These are phyloP conservation scores for Ostrea denselamellosa DNA, from an alignment of 1,140 invertebrate genomes.

Conservation along the genomic window DNA sequence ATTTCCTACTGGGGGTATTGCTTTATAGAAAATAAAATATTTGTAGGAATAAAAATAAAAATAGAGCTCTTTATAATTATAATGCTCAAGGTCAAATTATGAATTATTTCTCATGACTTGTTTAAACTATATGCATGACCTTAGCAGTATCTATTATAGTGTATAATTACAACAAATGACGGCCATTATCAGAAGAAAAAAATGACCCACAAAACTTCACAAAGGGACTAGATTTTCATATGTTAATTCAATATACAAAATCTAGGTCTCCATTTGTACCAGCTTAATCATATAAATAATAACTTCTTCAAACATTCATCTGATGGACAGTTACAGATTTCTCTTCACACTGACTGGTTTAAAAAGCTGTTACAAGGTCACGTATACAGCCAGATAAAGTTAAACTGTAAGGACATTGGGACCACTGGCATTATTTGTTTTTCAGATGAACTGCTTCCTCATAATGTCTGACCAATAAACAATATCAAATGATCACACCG, in stretches of 20 bases:
- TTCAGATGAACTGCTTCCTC: background rate
- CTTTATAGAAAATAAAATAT: no score
- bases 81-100: background rate
- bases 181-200: background rate
- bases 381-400: background rate
- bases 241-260: background rate
- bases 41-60: no score
- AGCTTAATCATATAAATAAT: background rate
- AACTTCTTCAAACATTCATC: background rate
- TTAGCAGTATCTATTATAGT: background rate
- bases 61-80: background rate
- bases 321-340: background rate
- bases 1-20: no score
- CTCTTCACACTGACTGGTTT: background rate
- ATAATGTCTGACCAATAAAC: conserved; percentile 13
- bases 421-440: background rate
- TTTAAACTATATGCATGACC: background rate
- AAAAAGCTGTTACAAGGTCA: background rate
- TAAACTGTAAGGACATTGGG: background rate
- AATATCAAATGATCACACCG: background rate
- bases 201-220: background rate
- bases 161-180: background rate
- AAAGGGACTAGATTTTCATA: background rate
- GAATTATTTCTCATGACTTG: background rate
- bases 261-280: background rate